Evolutionary conservation across 2,113 vertebrate genomes (phyloP).

Genomic region (Argyrosomus japonicus): DNA sequence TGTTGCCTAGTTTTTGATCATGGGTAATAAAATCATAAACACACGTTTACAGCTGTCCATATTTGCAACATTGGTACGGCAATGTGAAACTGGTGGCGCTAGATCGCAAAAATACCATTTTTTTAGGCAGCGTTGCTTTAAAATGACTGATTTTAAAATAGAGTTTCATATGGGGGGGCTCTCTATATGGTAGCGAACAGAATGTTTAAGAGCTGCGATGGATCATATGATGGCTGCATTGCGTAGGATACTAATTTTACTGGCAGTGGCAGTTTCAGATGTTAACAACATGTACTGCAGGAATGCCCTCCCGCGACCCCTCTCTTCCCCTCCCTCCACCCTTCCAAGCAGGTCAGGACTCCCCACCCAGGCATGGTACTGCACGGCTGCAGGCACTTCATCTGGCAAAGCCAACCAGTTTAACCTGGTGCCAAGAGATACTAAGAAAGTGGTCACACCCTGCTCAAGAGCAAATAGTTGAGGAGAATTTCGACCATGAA

Average conservation of each 20-base stretch:
- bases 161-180: not conserved
- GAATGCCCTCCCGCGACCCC: not conserved
- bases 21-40: too few relatives aligned
- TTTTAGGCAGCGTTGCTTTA: not conserved
- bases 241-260: conserved; percentile 3
- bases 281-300: not conserved
- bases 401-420: not conserved
- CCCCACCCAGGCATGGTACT: not conserved
- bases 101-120: not conserved
- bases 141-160: not conserved
- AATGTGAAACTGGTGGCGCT: too few relatives aligned
- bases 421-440: conserved; percentile 6
- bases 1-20: too few relatives aligned
- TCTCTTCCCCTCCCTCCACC: too few relatives aligned
- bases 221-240: conserved; percentile 10
- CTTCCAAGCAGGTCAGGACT: conserved; percentile 13
- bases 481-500: not conserved
- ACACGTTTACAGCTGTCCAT: too few relatives aligned
- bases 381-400: not conserved
- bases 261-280: not conserved
- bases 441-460: conserved; percentile 8
- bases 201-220: not conserved
- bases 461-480: not conserved
- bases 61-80: too few relatives aligned
- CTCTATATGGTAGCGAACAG: not conserved